Evolutionary conservation across 2,113 vertebrate genomes (phyloP).

Genomic region (Dromaius novaehollandiae): DNA sequence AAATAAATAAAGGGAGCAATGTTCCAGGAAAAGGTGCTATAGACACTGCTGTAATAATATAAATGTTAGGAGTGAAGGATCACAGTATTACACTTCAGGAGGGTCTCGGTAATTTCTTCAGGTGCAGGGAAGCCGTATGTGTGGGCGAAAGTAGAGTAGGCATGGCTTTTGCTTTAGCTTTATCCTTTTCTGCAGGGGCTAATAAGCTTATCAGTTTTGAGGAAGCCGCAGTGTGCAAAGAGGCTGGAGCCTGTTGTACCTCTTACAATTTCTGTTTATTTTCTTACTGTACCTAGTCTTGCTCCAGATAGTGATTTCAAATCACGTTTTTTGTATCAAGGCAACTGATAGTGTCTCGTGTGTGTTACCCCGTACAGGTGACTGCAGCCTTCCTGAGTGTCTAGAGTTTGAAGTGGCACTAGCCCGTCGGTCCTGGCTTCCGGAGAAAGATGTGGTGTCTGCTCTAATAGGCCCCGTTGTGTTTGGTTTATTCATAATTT

Average conservation of each 20-base stretch:
- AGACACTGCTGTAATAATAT: fast-evolving
- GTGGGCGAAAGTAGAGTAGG: not conserved
- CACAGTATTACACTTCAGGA: not conserved
- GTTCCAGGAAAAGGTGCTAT: not conserved
- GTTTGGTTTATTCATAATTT: not conserved
- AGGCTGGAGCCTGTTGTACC: not conserved
- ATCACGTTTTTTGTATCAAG: fast-evolving
- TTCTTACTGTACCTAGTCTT: not conserved
- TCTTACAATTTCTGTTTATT: not conserved
- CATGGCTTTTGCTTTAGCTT: slow-evolving; percentile 48
- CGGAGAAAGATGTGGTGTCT: not conserved
- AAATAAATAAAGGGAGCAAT: not conserved
- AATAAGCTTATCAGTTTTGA: slow-evolving; percentile 26
- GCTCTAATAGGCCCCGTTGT: not conserved
- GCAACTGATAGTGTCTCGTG: not conserved
- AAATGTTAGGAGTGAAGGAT: not conserved
- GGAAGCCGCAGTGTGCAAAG: not conserved
- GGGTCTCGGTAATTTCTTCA: not conserved
- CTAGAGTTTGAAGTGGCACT: not conserved
- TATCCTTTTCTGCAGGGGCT: slow-evolving; percentile 20
- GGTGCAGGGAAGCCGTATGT: not conserved
- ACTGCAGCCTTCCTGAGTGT: fast-evolving
- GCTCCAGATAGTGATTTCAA: not conserved
- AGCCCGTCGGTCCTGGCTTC: not conserved
- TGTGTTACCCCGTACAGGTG: not conserved